Percentiles rank a stretch among this genome's conserved stretches.
These are phyloP conservation scores for Papilio aristodemus DNA, from an alignment of 1,140 invertebrate species.

Conservation along the genomic window DNA sequence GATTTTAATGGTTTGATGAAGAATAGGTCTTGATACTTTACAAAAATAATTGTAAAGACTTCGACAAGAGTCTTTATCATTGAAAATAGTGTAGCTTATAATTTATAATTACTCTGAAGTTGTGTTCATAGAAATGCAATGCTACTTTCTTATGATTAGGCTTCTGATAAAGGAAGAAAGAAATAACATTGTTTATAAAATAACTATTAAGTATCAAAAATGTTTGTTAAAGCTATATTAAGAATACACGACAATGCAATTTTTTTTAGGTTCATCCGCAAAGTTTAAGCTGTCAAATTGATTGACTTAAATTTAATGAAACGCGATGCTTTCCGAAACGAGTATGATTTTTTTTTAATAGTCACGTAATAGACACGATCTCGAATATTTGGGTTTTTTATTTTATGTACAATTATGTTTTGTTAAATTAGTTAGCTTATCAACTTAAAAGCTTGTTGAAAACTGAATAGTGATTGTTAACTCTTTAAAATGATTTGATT, in stretches of 20 bases:
- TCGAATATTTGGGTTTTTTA: no score
- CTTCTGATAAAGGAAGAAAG: no score
- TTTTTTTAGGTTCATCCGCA: slow-evolving; percentile 8
- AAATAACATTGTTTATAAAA: background rate
- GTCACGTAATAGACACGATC: no score
- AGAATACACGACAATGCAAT: slow-evolving; percentile 14
- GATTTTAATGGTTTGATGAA: slow-evolving; percentile 33
- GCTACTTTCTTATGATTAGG: no score
- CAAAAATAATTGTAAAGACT: background rate
- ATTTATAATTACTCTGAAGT: no score
- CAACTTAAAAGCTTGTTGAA: no score
- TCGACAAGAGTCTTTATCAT: background rate
- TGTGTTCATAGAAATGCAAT: no score
- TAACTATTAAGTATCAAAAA: slow-evolving; percentile 37
- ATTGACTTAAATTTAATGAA: slow-evolving; percentile 42
- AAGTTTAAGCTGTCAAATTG: slow-evolving; percentile 35
- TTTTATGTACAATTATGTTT: no score
- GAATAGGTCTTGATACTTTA: slow-evolving; percentile 25
- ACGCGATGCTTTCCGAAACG: slow-evolving; percentile 34
- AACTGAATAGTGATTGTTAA: no score
- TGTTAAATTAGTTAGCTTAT: no score
- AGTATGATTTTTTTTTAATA: background rate
- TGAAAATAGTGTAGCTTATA: background rate
- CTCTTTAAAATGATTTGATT: no score
- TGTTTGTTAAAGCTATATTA: slow-evolving; percentile 24